Evolutionary conservation across 1,140 invertebrate species (phyloP).

Genomic region (Drosophila sucinea): DNA sequence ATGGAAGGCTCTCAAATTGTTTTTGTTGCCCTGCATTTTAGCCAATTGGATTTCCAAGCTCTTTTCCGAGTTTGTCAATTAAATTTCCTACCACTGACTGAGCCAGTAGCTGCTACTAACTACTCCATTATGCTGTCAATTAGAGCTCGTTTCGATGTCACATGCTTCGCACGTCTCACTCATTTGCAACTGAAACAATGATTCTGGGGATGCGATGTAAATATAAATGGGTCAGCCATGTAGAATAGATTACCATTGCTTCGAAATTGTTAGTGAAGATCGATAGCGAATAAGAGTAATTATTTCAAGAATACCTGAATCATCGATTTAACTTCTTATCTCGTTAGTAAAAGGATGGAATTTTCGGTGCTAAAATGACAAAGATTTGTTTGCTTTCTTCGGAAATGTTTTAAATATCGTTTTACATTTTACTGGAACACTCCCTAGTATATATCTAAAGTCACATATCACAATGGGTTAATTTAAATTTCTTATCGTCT

Average conservation of each 20-base stretch:
- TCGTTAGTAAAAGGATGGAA: too few species aligned
- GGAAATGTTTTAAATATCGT: too few species aligned
- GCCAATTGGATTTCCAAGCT: neutral
- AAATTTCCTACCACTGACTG: neutral
- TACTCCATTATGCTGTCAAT: conserved; percentile 4
- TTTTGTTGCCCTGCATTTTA: neutral
- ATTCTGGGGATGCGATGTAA: too few species aligned
- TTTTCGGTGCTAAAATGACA: too few species aligned
- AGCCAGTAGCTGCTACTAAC: neutral
- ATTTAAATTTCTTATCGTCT: neutral
- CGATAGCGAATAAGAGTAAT: neutral
- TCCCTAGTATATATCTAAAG: neutral
- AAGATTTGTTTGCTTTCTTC: too few species aligned
- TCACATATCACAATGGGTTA: too few species aligned
- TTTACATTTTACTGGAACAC: too few species aligned
- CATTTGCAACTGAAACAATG: neutral
- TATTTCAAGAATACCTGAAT: too few species aligned
- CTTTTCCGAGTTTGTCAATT: neutral
- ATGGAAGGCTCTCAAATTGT: conserved; percentile 3
- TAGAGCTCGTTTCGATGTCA: conserved; percentile 5
- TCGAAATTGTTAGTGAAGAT: neutral
- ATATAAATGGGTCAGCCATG: neutral
- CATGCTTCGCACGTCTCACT: neutral
- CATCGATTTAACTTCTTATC: too few species aligned
- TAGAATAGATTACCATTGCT: neutral